A percentile compares a stretch with the other conserved stretches of the same genome.
Evolutionary conservation across 2,888 invertebrate species (phyloP).

Genomic region (Aporophyla nigra): DNA sequence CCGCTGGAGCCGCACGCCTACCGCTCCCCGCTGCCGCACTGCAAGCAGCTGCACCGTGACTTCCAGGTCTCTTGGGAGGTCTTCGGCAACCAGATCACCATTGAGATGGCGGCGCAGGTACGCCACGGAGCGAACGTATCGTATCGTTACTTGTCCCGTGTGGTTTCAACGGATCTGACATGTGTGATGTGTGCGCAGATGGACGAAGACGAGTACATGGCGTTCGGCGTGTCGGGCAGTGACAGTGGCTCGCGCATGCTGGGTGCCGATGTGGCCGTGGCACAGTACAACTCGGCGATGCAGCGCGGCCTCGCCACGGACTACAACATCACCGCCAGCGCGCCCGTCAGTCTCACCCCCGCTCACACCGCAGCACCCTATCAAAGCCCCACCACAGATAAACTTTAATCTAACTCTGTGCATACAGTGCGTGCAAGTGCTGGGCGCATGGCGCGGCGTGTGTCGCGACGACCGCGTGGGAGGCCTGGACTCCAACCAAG

Average conservation of each 20-base stretch:
- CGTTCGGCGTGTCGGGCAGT: conserved; percentile 96
- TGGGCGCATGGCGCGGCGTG: conserved; percentile 96
- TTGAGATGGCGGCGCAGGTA: conserved; percentile 95
- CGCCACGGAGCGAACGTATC: neutral
- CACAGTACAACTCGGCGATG: conserved; percentile 92
- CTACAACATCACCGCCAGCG: conserved; percentile 96
- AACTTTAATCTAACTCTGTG: neutral
- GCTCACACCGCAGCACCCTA: neutral
- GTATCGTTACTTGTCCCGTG: neutral
- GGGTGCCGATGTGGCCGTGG: conserved; percentile 96
- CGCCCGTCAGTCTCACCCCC: conserved; percentile 83
- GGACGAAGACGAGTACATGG: conserved; percentile 95
- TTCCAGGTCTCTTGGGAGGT: conserved; percentile 97
- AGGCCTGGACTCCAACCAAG: conserved; percentile 95
- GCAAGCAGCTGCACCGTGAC: conserved; percentile 96
- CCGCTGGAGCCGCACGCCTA: conserved; percentile 80
- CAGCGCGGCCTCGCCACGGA: conserved; percentile 94
- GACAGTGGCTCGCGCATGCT: conserved; percentile 94
- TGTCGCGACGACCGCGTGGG: conserved; percentile 96
- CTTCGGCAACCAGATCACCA: conserved; percentile 96
- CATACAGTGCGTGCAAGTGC: conserved; percentile 94
- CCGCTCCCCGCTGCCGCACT: conserved; percentile 93
- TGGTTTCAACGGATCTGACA: neutral
- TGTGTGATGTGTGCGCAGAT: conserved; percentile 76
- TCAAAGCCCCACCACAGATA: neutral